A percentile compares a stretch with the other conserved stretches of the same genome.
These are phyloP conservation scores for Myiotriccus ornatus DNA, from an alignment of 2,797 vertebrate species.

Conservation along the genomic window DNA sequence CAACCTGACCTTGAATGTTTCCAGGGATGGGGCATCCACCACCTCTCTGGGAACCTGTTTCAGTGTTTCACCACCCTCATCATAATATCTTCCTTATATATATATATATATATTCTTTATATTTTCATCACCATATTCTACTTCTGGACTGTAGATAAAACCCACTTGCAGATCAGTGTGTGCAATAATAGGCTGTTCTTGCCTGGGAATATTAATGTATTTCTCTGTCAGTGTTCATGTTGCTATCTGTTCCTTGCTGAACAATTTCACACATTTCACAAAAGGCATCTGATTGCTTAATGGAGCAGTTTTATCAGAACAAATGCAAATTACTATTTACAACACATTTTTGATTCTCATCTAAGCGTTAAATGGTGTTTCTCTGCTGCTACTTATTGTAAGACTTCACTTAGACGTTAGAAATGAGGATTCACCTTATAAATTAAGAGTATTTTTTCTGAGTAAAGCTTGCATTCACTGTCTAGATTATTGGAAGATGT, in stretches of 20 bases:
- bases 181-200: not conserved
- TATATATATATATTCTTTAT: no score
- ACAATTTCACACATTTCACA: not conserved
- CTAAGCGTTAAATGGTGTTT: not conserved
- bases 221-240: not conserved
- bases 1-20: not conserved
- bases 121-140: not conserved
- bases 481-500: not conserved
- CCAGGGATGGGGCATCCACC: not conserved
- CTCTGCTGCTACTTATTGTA: not conserved
- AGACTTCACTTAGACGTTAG: not conserved
- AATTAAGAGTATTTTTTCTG: not conserved
- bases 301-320: not conserved
- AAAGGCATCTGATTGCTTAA: not conserved
- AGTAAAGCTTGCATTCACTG: not conserved
- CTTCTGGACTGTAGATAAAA: not conserved
- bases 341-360: not conserved
- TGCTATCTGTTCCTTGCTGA: not conserved
- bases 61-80: not conserved
- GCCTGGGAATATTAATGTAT: not conserved
- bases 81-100: not conserved
- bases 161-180: not conserved
- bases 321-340: slow-evolving; percentile 21
- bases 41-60: not conserved
- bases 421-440: not conserved